A percentile compares a stretch with the other conserved stretches of the same genome.
Evolutionary conservation across 2,797 vertebrate species (phyloP).

Genomic region (Sparidentex hasta): DNA sequence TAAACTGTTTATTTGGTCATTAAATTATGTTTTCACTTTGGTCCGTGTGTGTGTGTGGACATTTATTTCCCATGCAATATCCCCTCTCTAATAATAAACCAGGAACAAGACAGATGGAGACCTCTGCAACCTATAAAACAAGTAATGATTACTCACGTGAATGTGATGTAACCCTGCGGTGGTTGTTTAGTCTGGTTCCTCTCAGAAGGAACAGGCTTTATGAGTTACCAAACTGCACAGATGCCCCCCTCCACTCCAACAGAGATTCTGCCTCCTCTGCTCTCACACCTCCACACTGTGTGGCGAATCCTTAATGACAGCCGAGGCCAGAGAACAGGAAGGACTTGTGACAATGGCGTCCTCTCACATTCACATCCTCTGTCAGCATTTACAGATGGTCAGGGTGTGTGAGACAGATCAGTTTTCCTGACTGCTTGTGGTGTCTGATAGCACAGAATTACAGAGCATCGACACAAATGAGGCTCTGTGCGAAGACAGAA

Average conservation of each 20-base stretch:
- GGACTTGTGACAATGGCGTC: conserved; percentile 67
- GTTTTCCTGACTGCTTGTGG: conserved; percentile 4
- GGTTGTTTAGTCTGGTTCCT: conserved; percentile 16
- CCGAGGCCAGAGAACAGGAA: conserved; percentile 63
- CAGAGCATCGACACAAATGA: conserved; percentile 7
- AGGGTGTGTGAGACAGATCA: conserved; percentile 37
- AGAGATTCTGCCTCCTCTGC: conserved; percentile 49
- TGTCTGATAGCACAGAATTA: conserved; percentile 21
- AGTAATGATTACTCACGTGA: conserved; percentile 11
- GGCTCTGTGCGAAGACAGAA: background rate
- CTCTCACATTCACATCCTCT: conserved; percentile 68
- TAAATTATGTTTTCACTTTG: background rate
- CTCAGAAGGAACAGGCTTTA: conserved; percentile 20
- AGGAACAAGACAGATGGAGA: conserved; percentile 20
- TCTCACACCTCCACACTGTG: conserved; percentile 51
- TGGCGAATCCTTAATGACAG: conserved; percentile 68
- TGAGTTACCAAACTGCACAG: conserved; percentile 48
- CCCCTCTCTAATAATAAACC: conserved; percentile 3
- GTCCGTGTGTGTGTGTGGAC: background rate
- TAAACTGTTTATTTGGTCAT: background rate
- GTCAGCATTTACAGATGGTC: conserved; percentile 57
- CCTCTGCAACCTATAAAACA: background rate
- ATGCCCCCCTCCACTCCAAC: conserved; percentile 35
- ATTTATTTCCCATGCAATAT: background rate
- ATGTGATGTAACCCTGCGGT: conserved; percentile 34